These are phyloP conservation scores for Acanthopagrus latus DNA, from an alignment of 2,797 vertebrate genomes.

Conservation along the genomic window DNA sequence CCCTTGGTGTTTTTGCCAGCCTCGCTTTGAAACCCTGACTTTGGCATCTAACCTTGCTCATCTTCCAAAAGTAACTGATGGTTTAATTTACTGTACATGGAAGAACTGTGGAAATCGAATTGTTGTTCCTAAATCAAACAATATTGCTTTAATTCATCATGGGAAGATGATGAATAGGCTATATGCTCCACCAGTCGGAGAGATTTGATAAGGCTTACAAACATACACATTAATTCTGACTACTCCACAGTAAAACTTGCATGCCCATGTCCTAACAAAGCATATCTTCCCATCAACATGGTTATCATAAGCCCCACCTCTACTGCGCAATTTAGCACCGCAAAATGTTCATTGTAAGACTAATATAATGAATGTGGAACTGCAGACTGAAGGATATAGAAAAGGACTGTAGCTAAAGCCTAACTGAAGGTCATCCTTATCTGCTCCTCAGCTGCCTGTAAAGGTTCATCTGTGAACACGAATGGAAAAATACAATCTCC, in stretches of 20 bases:
- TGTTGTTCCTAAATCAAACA: constrained; percentile 22
- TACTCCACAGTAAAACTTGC: constrained; percentile 2
- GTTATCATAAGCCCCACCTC: neutral
- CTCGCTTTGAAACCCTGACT: neutral
- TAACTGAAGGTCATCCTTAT: constrained; percentile 30
- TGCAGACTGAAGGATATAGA: constrained; percentile 1
- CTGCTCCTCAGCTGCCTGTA: constrained; percentile 11
- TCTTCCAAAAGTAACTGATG: constrained; percentile 22
- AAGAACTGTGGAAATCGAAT: constrained; percentile 11
- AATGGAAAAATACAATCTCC: constrained; percentile 32
- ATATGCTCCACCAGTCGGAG: constrained; percentile 5
- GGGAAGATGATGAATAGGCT: constrained; percentile 1
- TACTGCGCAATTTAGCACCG: constrained; percentile 4
- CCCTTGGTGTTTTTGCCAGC: neutral
- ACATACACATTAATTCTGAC: constrained; percentile 11
- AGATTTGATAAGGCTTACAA: constrained; percentile 9
- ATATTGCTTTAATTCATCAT: constrained; percentile 36
- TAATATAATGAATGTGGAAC: constrained; percentile 3
- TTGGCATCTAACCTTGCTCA: neutral
- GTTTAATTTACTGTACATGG: constrained; percentile 24
- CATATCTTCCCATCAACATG: neutral
- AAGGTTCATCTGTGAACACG: neutral
- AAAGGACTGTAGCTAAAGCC: neutral
- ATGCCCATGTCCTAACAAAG: constrained; percentile 9
- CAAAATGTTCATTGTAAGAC: neutral